Base-by-base conservation (phyloP, 2,113 vertebrate genomes). In the Gymnobelideus leadbeateri region DNA sequence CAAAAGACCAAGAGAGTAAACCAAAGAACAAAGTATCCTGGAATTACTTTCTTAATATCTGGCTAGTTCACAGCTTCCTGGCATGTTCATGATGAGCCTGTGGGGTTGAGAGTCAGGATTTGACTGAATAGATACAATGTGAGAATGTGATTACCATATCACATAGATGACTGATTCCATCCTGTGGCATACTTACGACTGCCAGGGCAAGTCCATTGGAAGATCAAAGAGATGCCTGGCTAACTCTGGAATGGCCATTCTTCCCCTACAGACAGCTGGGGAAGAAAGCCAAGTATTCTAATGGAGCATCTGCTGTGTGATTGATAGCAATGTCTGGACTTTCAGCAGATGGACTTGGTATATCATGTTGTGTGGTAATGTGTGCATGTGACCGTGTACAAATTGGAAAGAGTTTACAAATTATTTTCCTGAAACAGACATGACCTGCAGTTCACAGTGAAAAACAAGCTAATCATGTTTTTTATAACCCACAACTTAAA, bases 371-470 rank as follows among this genome's bases (percentile, higher is more conserved):
- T 77, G 52, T 95, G 25, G 43, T 0, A 25, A 53, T 49, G 4
- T 95, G 50, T 93, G 61, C n/a, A 93, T 91, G 49, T 91, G 90
- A 91, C 52, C 51, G 14, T 50, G 55, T 8, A 95, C 46, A 93
- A 95, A 94, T 90, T 53, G 93, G 61, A 94, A 90, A 43, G 12
- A 47, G n/a, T 89, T 57, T 93, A 51, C 31, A 46, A 55, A 90
- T 51, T 96, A 91, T 89, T 92, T 96, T 95, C 96, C 68, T 51
- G 68, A 95, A 57, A 84, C 95, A 96, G 28, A 46, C 28, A 8
- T 91, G 77, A 53, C 55, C 11, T 53, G 11, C 61, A 14, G 57
- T 37, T 93, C 77, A 94, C 94, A 93, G 89, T 49, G 52, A 91
- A 92, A 92, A 89, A 19, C 0, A 91, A 92, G 91, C 11, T 26